Evolutionary conservation across 2,797 vertebrate genomes (phyloP).

Genomic region (Helostoma temminkii): DNA sequence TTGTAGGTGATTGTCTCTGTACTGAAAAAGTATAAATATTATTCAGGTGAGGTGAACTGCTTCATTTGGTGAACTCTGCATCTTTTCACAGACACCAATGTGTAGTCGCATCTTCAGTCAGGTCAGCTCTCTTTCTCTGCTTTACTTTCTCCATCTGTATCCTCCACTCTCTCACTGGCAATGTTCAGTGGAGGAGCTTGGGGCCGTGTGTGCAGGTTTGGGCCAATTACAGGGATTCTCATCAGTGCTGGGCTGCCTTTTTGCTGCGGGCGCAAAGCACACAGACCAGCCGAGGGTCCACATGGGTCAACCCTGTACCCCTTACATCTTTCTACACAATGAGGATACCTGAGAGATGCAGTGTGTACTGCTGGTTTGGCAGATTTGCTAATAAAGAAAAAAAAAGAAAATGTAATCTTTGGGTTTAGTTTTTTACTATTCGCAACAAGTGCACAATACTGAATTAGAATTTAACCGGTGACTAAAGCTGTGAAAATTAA

Average conservation of each 20-base stretch:
- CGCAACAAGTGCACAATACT: constrained; percentile 6
- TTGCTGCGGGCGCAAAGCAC: constrained; percentile 76
- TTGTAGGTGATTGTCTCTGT: constrained; percentile 32
- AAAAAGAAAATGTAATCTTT: constrained; percentile 29
- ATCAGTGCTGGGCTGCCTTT: constrained; percentile 75
- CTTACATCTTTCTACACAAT: constrained; percentile 77
- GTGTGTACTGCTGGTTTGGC: constrained; percentile 51
- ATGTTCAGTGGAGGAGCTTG: constrained; percentile 76
- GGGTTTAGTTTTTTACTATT: constrained; percentile 13
- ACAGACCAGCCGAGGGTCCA: constrained; percentile 78
- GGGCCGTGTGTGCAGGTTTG: constrained; percentile 80
- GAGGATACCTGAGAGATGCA: constrained; percentile 75
- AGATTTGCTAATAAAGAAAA: constrained; percentile 50
- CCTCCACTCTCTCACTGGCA: constrained; percentile 75
- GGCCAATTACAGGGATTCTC: constrained; percentile 86
- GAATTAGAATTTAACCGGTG: constrained; percentile 7
- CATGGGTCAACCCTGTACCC: constrained; percentile 74
- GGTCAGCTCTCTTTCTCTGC: constrained; percentile 67
- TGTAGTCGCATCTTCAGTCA: constrained; percentile 65
- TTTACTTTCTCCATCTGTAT: constrained; percentile 67
- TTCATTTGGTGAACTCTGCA: constrained; percentile 45
- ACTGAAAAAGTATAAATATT: constrained; percentile 12
- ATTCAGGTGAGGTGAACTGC: constrained; percentile 35
- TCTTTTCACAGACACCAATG: constrained; percentile 43
- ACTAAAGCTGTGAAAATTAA: constrained; percentile 19